Evolutionary conservation across 2,888 invertebrate species (phyloP), one percentile per base, ranked within the genome.

Genomic region (Scaptomyza polygonia): DNA sequence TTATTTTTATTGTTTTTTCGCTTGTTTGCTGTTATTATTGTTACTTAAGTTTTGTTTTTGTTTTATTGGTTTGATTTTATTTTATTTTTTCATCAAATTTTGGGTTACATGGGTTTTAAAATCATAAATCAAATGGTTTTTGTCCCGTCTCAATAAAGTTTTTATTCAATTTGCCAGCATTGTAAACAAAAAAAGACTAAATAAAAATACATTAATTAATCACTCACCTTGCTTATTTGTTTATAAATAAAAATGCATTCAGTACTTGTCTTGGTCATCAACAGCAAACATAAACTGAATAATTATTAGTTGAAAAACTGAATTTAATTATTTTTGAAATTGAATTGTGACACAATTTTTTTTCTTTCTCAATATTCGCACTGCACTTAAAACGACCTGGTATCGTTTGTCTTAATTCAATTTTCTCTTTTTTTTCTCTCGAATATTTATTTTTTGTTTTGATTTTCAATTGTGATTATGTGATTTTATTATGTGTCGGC

Each of bases 181-280:
- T 18, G 7, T 11, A 44, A 14, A 21, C n/a, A 42, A 29, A 25
- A 29, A 61, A 66, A 44, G 11, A 21, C n/a, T 34, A 29, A 25
- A 29, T 58, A 66, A 55, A 55, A 25, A 25, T 25, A 36, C 11
- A 48, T 52, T 61, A 32, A 67, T 67, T 73, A 78, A 80, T 74
- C 84, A 82, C 83, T 82, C 76, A 83, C 85, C 78, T 71, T 55
- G 49, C 48, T 53, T 67, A 40, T 59, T 51, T 67, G 29, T 59
- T 73, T 75, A 77, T 69, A 73, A 73, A 74, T 68, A 74, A 77
- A 57, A 56, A 63, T 56, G 54, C 30, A 53, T 68, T 64, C 57
- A 62, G 55, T 53, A 32, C 56, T 63, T 59, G 45, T 25, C 25
- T 25, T 29, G 27, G 40, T 51, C 67, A 52, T 39, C 52, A 11